Base-by-base conservation (phyloP, 2,888 invertebrate genomes). In the Polydrusus tereticollis region DNA sequence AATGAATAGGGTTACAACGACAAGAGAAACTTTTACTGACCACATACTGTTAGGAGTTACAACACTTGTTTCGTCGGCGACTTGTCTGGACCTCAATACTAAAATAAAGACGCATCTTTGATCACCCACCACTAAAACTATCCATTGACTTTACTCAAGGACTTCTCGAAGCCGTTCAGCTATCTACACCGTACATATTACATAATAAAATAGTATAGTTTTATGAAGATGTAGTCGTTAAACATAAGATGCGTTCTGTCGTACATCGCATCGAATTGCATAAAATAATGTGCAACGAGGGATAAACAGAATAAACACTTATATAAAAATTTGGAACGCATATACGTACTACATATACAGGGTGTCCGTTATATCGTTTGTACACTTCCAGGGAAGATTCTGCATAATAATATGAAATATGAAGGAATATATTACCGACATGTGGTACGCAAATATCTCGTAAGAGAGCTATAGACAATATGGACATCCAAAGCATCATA, bases 81-180 rank as follows among this genome's bases (percentile, higher is more conserved):
- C 65, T 29, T 43, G 52, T 65, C 65, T 65, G 65, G 65, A 65
- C 65, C 65, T 55, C 65, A 55, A 57, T 41, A 65, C 23, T 14
- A 65, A 64, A 77, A 78, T 76, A 78, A 79, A 79, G 78, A 77
- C 69, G 76, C 71, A 72, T 75, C 75, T 75, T 58, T 52, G 70
- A 65, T 75, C 74, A 72, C 69, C 67, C 66, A 64, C 59, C 71
- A 69, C 41, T 29, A 47, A 18, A 29, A 29, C 29, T 18, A 62
- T 16, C 29, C 66, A 64, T 68, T 69, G 70, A 50, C 33, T 72
- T 66, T 47, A 68, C 64, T 78, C 77, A 77, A 77, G 77, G 78
- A 69, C 74, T 76, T 77, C 68, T 60, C 23, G 23, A 68, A 33
- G 16, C 52, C 60, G 68, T 55, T 69, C 63, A 69, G n/a, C n/a